phyloP scores from a whole-genome alignment of 2,888 invertebrate species.

The Pachycephus smyrnensis region DNA sequence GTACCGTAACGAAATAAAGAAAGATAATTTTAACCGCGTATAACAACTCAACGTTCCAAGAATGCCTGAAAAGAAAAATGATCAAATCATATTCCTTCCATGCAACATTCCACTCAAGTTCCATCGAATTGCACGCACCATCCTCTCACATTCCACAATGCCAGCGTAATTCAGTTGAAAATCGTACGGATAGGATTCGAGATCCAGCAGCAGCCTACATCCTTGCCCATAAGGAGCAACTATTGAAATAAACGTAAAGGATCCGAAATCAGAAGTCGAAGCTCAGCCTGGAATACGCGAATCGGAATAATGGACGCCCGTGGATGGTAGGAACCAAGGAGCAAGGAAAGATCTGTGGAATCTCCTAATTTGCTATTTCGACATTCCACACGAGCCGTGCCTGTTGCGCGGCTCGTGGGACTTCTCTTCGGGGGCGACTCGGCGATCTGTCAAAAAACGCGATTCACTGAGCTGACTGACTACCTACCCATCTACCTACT shows the following conservation, averaged over 20 bases:
- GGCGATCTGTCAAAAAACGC: conserved; percentile 62
- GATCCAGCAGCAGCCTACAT: background rate
- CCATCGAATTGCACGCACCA: background rate
- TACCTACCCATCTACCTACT: background rate
- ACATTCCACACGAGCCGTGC: conserved; percentile 55
- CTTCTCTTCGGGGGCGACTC: conserved; percentile 49
- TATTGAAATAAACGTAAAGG: background rate
- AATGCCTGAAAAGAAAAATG: background rate
- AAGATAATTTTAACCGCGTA: conserved; percentile 22
- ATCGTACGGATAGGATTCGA: background rate
- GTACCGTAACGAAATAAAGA: conserved; percentile 24
- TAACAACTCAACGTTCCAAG: background rate
- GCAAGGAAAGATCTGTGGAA: conserved; percentile 39
- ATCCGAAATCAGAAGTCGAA: background rate
- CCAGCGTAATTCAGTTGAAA: background rate
- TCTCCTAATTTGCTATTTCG: conserved; percentile 65
- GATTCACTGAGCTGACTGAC: conserved; percentile 43
- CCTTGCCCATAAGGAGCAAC: background rate
- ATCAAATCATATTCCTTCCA: conserved; percentile 1
- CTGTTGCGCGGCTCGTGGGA: conserved; percentile 56
- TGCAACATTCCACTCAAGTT: conserved; percentile 3
- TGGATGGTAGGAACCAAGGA: conserved; percentile 33
- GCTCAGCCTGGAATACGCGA: background rate
- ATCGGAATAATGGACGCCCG: background rate
- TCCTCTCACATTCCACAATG: background rate